Evolutionary conservation across 2,797 vertebrate species (phyloP).

Genomic region (Setipinna tenuifilis): DNA sequence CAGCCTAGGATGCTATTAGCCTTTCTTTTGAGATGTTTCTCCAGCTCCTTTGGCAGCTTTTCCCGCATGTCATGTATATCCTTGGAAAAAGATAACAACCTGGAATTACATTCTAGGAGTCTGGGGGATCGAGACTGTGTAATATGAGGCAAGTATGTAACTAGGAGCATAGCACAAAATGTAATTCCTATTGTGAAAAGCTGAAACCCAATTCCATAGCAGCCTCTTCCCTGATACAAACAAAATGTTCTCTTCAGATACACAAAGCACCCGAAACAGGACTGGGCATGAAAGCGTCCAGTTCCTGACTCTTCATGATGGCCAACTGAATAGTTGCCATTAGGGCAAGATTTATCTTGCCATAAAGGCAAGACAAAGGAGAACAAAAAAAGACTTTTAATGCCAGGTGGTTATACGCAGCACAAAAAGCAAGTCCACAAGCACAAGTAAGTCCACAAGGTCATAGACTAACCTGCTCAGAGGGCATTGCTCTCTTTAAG

Average conservation of each 20-base stretch:
- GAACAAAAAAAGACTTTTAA: background rate
- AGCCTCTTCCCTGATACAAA: no score
- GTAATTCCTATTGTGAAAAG: no score
- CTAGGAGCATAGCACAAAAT: no score
- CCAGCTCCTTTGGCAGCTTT: slow-evolving; percentile 70
- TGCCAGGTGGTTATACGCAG: background rate
- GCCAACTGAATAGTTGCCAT: background rate
- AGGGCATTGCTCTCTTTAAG: background rate
- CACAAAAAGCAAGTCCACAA: no score
- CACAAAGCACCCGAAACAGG: background rate
- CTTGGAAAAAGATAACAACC: slow-evolving; percentile 59
- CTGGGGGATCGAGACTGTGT: no score
- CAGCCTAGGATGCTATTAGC: slow-evolving; percentile 77
- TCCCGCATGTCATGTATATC: slow-evolving; percentile 74
- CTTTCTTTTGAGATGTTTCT: slow-evolving; percentile 79
- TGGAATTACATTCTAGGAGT: background rate
- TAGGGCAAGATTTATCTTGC: no score
- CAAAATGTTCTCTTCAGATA: no score
- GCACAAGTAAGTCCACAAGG: background rate
- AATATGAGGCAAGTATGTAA: no score
- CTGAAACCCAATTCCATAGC: no score
- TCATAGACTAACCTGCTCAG: background rate
- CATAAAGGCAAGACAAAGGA: background rate
- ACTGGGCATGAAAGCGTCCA: background rate
- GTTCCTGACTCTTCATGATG: background rate